phyloP scores from a whole-genome alignment of 2,888 invertebrate genomes.

The Cloeon dipterum region DNA sequence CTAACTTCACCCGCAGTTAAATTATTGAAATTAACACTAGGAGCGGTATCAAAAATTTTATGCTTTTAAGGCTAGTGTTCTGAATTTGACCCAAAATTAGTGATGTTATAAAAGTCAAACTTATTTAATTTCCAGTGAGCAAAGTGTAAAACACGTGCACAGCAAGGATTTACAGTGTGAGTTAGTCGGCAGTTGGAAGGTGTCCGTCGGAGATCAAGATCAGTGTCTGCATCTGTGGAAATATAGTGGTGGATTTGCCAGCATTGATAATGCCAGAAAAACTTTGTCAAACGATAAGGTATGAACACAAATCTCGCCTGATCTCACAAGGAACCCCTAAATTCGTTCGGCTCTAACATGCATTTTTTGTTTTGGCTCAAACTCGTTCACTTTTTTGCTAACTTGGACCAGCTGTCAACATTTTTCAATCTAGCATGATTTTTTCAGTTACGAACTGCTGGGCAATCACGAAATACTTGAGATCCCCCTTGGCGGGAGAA shows the following conservation, averaged over 20 bases:
- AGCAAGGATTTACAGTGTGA: constrained; percentile 53
- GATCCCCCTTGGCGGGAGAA: no score
- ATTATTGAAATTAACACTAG: no score
- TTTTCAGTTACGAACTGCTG: no score
- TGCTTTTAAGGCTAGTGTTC: no score
- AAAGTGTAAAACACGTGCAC: constrained; percentile 51
- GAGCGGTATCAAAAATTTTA: no score
- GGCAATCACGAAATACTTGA: no score
- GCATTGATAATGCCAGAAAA: constrained; percentile 55
- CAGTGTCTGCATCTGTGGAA: constrained; percentile 93
- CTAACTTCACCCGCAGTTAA: no score
- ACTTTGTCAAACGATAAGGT: constrained; percentile 45
- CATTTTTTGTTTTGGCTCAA: background rate
- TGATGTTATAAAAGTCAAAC: no score
- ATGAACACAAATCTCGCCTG: constrained; percentile 7
- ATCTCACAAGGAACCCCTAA: background rate
- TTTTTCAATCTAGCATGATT: background rate
- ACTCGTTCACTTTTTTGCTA: no score
- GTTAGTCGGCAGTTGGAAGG: constrained; percentile 88
- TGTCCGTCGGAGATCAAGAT: constrained; percentile 90
- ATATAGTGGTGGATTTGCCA: constrained; percentile 78
- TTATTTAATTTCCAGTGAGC: constrained; percentile 50
- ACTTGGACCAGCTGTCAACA: constrained; percentile 1
- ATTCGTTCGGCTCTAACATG: background rate
- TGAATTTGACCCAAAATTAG: no score